Base-by-base conservation (phyloP, 2,888 invertebrate species). In the Mythimna ferrago region DNA sequence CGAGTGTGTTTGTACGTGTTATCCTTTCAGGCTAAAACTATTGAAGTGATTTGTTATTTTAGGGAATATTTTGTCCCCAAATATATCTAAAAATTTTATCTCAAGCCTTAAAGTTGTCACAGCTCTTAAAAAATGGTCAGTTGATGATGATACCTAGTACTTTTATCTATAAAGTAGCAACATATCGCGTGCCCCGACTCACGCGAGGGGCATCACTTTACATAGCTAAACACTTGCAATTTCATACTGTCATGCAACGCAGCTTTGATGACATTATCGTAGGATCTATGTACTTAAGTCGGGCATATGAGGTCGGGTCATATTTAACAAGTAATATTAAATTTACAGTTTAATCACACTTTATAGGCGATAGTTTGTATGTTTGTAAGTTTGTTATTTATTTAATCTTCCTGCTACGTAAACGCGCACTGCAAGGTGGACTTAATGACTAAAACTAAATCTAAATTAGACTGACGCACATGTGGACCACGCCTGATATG, bases 151-250 rank as follows among this genome's bases (percentile, higher is more conserved):
- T 58, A 41, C 35, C 53, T 63, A 66, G 14, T 56, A 67, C 53
- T 38, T 67, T 51, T 78, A 57, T 65, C 60, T 66, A 58, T 51
- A 64, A 48, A 58, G 26, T 51, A 54, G 16, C 38, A n/a, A 56
- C 54, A 10, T 48, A 64, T 84, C 84, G 82, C 82, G 84, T 82
- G 84, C 21, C 26, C 9, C 6, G 7, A 38, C 61, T 11, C 84
- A 84, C 81, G 84, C 84, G 16, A 84, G 73, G 63, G 64, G 81
- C 84, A 84, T 82, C 84, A 77, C 81, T 82, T 82, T 82, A 82
- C 84, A 84, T 82, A 81, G 81, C 71, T 81, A 82, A 84, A 82
- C 81, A 84, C 82, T 77, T 84, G 73, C 82, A 73, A 83, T 83
- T 82, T 82, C 63, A 73, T 81, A 72, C 71, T 73, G 69, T 77